Evolutionary conservation across 2,113 vertebrate species (phyloP).

Genomic region (Rostratula benghalensis): DNA sequence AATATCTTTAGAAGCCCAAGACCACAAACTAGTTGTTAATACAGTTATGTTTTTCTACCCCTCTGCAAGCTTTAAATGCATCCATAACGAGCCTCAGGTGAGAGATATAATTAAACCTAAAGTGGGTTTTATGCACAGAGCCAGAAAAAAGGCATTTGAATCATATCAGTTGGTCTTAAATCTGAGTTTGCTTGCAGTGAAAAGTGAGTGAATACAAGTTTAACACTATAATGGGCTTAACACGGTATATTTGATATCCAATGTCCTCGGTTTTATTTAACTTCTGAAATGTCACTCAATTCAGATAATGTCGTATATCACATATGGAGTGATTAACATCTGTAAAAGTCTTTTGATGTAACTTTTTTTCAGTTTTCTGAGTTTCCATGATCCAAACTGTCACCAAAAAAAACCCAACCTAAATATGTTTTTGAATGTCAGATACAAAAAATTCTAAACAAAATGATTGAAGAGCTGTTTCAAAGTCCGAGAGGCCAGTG

Average conservation of each 20-base stretch:
- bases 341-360: accelerated
- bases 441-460: background rate
- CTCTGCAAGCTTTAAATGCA: background rate
- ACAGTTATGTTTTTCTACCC: background rate
- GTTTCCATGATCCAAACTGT: background rate
- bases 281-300: background rate
- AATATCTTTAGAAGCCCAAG: background rate
- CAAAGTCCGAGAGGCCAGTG: background rate
- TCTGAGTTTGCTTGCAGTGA: background rate
- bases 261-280: background rate
- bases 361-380: background rate
- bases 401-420: background rate
- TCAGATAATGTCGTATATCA: background rate
- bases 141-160: background rate
- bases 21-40: background rate
- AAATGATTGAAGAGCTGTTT: background rate
- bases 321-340: background rate
- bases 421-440: background rate
- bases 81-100: background rate
- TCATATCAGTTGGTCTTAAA: background rate
- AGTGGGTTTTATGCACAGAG: background rate
- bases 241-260: background rate
- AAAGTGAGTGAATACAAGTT: background rate
- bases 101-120: background rate
- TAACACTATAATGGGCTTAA: background rate